Conservation (phyloP, 2,113 vertebrate genomes). For the Apeltes quadracus region DNA sequence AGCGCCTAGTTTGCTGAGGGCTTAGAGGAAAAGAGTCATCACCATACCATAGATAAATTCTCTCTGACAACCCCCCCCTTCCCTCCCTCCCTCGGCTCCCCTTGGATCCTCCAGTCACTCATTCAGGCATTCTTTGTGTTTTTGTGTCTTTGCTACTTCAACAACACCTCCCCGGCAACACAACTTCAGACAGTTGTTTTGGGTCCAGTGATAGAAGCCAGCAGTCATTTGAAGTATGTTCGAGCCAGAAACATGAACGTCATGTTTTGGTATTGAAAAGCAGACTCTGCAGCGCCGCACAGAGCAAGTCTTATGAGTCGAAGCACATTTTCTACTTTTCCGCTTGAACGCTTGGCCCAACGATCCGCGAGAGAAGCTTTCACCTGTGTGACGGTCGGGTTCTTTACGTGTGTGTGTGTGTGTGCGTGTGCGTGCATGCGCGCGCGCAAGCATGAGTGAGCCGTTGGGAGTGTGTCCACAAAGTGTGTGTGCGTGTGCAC, state of each 20-base stretch:
- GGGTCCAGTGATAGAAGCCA: neutral
- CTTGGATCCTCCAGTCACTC: conserved; percentile 51
- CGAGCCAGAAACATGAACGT: neutral
- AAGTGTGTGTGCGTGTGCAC: conserved; percentile 14
- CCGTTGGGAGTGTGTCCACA: conserved; percentile 30
- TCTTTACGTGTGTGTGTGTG: conserved; percentile 53
- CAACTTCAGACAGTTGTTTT: conserved; percentile 23
- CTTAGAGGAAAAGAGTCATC: conserved; percentile 74
- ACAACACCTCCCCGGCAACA: conserved; percentile 28
- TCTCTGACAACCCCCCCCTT: conserved; percentile 62
- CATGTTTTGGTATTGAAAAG: conserved; percentile 28
- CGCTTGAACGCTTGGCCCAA: conserved; percentile 63
- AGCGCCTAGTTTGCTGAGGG: conserved; percentile 70
- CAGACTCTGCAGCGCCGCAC: conserved; percentile 8
- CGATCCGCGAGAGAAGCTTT: conserved; percentile 63
- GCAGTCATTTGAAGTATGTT: conserved; percentile 17
- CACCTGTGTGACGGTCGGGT: conserved; percentile 61
- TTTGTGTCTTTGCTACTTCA: conserved; percentile 26
- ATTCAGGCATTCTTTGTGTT: neutral
- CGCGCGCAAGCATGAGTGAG: conserved; percentile 23
- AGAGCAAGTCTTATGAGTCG: conserved; percentile 28
- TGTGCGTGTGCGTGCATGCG: conserved; percentile 51
- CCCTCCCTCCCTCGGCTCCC: conserved; percentile 49
- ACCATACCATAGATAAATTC: conserved; percentile 73
- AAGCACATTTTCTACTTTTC: conserved; percentile 59